These are phyloP conservation scores for Pseudolaguvia tuberculata DNA, from an alignment of 2,113 vertebrate genomes.

Conservation along the genomic window DNA sequence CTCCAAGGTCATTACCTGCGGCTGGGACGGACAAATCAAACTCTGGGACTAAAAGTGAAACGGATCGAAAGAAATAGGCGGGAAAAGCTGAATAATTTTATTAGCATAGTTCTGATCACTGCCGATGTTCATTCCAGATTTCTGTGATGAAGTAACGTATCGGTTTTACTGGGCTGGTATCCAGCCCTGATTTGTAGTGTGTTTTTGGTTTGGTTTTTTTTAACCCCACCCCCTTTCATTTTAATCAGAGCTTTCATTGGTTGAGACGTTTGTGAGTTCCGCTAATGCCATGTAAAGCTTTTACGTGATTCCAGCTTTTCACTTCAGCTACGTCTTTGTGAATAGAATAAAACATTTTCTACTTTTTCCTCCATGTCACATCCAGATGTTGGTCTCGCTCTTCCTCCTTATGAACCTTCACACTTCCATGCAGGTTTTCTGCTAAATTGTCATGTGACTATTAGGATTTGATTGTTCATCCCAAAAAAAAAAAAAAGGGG, in stretches of 20 bases:
- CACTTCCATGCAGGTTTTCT: too few relatives aligned
- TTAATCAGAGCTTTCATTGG: not conserved
- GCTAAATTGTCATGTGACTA: too few relatives aligned
- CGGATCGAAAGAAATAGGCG: not conserved
- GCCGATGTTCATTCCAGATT: not conserved
- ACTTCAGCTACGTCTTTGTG: slow-evolving; percentile 29
- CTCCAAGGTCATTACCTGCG: slow-evolving; percentile 96
- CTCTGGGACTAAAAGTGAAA: slow-evolving; percentile 80
- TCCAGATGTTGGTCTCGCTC: too few relatives aligned
- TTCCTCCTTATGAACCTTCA: too few relatives aligned
- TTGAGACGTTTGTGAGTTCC: not conserved
- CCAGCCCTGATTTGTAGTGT: slow-evolving; percentile 59
- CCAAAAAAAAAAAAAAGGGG: too few relatives aligned
- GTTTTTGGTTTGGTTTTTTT: slow-evolving; percentile 44
- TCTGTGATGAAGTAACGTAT: not conserved
- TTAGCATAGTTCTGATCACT: too few relatives aligned
- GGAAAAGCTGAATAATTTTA: not conserved
- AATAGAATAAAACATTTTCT: slow-evolving; percentile 62
- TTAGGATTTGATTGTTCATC: too few relatives aligned
- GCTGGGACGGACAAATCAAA: slow-evolving; percentile 98
- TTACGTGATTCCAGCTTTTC: slow-evolving; percentile 3
- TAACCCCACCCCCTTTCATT: slow-evolving; percentile 28
- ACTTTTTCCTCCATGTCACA: slow-evolving; percentile 36
- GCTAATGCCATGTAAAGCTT: slow-evolving; percentile 11
- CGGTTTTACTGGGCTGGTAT: slow-evolving; percentile 64